Percentiles rank a stretch among this genome's conserved stretches.
Conservation (phyloP, 2,797 vertebrate species). For the Hipposideros larvatus region DNA sequence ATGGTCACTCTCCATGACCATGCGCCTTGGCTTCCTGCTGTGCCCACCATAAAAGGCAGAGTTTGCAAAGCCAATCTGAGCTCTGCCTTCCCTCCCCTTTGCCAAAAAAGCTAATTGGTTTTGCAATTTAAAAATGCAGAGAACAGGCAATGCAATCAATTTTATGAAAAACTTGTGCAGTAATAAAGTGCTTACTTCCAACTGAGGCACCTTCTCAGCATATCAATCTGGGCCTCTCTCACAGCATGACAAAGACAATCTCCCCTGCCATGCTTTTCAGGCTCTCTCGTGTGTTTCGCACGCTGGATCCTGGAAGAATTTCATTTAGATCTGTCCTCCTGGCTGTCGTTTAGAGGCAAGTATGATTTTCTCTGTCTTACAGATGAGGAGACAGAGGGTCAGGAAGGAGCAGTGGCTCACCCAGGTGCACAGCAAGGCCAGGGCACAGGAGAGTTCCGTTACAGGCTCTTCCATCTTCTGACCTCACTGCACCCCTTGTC, state of each 20-base stretch:
- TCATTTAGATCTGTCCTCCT: too few relatives aligned
- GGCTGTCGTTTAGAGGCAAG: background rate
- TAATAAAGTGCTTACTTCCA: slow-evolving; percentile 80
- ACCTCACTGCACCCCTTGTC: background rate
- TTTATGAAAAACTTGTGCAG: slow-evolving; percentile 77
- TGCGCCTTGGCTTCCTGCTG: background rate
- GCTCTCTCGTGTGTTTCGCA: background rate
- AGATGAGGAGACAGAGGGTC: background rate
- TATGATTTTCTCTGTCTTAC: background rate
- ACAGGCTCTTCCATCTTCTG: background rate
- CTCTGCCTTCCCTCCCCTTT: slow-evolving; percentile 75
- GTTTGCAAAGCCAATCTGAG: slow-evolving; percentile 76
- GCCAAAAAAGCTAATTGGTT: slow-evolving; percentile 86
- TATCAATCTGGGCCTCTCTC: background rate
- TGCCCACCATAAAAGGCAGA: slow-evolving; percentile 74
- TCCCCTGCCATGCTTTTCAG: too few relatives aligned
- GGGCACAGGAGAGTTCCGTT: background rate
- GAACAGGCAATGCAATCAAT: slow-evolving; percentile 83
- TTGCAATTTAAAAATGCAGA: slow-evolving; percentile 84
- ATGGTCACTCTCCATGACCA: slow-evolving; percentile 65
- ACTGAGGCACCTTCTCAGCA: slow-evolving; percentile 16
- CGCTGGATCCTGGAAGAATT: too few relatives aligned
- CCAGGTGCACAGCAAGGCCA: accelerated
- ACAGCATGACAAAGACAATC: background rate
- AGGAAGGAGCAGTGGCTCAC: background rate